Conservation (phyloP, 2,888 invertebrate genomes). For the Plebejus argus region DNA sequence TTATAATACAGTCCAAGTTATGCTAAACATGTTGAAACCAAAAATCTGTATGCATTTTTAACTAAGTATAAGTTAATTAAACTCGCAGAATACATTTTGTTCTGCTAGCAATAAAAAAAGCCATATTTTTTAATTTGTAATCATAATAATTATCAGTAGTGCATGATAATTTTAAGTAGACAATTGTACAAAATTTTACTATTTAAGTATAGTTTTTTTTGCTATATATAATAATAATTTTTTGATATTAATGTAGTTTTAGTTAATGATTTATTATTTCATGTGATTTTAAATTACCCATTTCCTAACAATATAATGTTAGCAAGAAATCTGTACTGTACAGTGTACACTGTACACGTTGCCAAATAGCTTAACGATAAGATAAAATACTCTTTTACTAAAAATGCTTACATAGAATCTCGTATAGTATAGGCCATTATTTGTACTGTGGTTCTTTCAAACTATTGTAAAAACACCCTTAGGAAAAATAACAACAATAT, state of each 20-base stretch:
- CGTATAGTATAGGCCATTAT: no score
- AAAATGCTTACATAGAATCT: no score
- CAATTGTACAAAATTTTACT: neutral
- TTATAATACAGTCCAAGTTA: neutral
- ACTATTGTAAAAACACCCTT: no score
- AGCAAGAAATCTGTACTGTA: neutral
- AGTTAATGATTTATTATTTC: neutral
- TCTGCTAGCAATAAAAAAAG: neutral
- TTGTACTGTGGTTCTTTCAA: no score
- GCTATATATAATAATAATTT: neutral
- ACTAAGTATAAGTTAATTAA: neutral
- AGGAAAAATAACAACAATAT: neutral
- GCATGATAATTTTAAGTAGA: slow-evolving; percentile 11
- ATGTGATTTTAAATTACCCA: neutral
- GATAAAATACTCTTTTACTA: no score
- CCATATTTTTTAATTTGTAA: neutral
- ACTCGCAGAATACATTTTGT: neutral
- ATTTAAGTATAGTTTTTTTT: neutral
- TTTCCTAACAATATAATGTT: neutral
- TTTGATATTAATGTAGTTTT: neutral
- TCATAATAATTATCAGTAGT: neutral
- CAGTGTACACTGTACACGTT: neutral
- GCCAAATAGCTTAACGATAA: neutral
- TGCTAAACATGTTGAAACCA: neutral
- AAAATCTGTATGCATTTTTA: neutral